phyloP scores from a whole-genome alignment of 2,888 invertebrate genomes.

The Polymixis flavicincta region DNA sequence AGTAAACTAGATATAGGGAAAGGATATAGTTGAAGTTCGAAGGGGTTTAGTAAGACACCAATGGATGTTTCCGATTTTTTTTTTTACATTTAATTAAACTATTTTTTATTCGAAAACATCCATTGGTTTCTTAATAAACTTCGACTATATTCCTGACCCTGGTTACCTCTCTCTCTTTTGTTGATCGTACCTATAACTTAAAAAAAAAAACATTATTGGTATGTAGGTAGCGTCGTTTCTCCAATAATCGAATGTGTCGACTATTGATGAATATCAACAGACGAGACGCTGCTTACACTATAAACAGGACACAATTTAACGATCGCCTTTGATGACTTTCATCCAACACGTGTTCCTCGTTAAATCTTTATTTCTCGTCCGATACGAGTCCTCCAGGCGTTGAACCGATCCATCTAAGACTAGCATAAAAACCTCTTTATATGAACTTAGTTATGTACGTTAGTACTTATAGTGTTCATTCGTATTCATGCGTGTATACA shows the following conservation, averaged over 20 bases:
- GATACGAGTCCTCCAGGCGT: constrained; percentile 32
- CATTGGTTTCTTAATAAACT: too few species aligned
- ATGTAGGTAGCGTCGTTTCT: background rate
- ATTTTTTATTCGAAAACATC: too few species aligned
- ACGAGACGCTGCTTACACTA: constrained; percentile 51
- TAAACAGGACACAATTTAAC: constrained; percentile 77
- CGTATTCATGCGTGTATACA: constrained; percentile 30
- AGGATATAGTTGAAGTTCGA: too few species aligned
- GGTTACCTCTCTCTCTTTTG: too few species aligned
- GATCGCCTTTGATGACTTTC: constrained; percentile 70
- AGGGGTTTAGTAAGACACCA: too few species aligned
- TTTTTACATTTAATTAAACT: too few species aligned
- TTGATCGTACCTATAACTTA: too few species aligned
- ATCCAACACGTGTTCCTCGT: constrained; percentile 72
- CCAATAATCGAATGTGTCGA: background rate
- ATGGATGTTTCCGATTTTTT: too few species aligned
- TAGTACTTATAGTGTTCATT: background rate
- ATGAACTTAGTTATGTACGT: background rate
- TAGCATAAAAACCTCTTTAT: background rate
- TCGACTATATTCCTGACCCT: too few species aligned
- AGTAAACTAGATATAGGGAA: too few species aligned
- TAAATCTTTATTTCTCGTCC: constrained; percentile 67
- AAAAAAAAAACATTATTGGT: background rate
- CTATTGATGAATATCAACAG: constrained; percentile 33
- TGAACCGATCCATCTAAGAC: constrained; percentile 9